Conservation (phyloP, 1,140 invertebrate genomes). For the Diplogasteroides magnus region DNA sequence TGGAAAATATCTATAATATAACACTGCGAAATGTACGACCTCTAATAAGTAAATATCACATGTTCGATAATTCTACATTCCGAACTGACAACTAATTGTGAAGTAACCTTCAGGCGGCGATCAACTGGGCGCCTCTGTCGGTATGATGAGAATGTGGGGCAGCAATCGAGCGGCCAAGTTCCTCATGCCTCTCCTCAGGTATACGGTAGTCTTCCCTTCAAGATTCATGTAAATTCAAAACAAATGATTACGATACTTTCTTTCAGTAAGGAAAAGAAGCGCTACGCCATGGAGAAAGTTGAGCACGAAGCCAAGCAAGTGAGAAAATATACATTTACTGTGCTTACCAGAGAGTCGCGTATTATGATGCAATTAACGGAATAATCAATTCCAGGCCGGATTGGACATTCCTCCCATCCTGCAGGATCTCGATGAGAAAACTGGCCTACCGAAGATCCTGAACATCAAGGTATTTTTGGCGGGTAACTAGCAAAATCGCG, state of each 20-base stretch:
- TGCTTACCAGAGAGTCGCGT: too few relatives aligned
- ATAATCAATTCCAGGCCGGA: slow-evolving; percentile 15
- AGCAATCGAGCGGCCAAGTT: slow-evolving; percentile 47
- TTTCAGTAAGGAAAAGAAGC: slow-evolving; percentile 45
- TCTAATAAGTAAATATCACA: too few relatives aligned
- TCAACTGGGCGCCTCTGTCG: slow-evolving; percentile 50
- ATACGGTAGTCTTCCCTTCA: not conserved
- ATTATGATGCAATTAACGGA: too few relatives aligned
- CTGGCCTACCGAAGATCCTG: slow-evolving; percentile 48
- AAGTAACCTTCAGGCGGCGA: slow-evolving; percentile 41
- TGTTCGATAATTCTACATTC: too few relatives aligned
- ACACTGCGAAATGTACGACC: slow-evolving; percentile 6
- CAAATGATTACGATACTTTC: slow-evolving; percentile 20
- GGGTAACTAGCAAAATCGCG: too few relatives aligned
- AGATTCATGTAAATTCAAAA: not conserved
- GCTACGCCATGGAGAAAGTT: slow-evolving; percentile 49
- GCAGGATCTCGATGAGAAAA: slow-evolving; percentile 48
- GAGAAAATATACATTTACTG: too few relatives aligned
- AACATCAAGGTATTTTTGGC: slow-evolving; percentile 22
- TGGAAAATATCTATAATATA: slow-evolving; percentile 15
- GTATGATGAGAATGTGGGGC: slow-evolving; percentile 53
- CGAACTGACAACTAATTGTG: too few relatives aligned
- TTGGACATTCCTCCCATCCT: slow-evolving; percentile 53
- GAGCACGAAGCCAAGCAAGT: slow-evolving; percentile 53
- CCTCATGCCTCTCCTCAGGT: slow-evolving; percentile 47